Base-by-base conservation (phyloP, 2,113 vertebrate species). In the Thunnus thynnus region DNA sequence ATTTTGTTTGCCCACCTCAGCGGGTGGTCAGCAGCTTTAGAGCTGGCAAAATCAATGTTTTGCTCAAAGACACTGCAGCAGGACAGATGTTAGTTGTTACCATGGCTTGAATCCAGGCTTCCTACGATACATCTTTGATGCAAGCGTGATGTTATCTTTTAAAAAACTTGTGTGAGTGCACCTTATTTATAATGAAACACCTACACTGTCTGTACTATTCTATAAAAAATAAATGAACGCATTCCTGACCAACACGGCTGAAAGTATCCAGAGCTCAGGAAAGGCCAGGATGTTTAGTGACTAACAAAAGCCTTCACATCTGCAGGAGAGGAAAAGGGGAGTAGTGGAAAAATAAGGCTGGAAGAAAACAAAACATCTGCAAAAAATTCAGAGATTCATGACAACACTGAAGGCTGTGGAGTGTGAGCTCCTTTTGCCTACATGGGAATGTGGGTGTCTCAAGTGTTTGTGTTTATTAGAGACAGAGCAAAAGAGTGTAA, bases 291-390 rank as follows among this genome's bases (percentile, higher is more conserved):
- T 78, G 65, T 74, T 78, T 63, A 55, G 58, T 80, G 80, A 82
- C 76, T 36, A 60, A 86, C 68, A 83, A 73, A 88, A 72, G 20
- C 56, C 30, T 72, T 83, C 54, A 78, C 68, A 85, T 86, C 47
- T 86, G 81, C 71, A 36, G 76, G 69, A 82, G 20, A 64, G 60
- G 2, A 63, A 57, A 73, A 55, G 11, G 13, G 30, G 46, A n/a
- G 51, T 4, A 68, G 61, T 69, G 85, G 80, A 80, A 54, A 88
- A 72, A 72, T 44, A 72, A 73, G 17, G 54, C 58, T 48, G 56
- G 65, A 65, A 47, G 44, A 83, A 86, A 78, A 79, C 55, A 85
- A 86, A 68, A 66, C 85, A 71, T 85, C 78, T 68, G 82, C 56
- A 73, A 56, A 69, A 76, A 87, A 79, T 71, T 17, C 50, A 6